These are phyloP conservation scores for Panagrolaimus sp. DNA, from an alignment of 1,140 invertebrate genomes.

Conservation along the genomic window DNA sequence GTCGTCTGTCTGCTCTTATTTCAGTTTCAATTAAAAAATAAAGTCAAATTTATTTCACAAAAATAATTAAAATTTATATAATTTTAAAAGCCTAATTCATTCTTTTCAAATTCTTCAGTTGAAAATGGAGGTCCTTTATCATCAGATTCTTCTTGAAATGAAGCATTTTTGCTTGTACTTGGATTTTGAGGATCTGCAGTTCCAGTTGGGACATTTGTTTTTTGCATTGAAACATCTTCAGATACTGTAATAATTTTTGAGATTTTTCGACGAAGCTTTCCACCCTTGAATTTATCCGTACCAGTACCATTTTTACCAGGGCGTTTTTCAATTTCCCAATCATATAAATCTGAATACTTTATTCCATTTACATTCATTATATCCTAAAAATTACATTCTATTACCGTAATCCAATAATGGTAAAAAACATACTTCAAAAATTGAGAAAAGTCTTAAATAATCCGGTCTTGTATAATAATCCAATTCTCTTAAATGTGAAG, in stretches of 20 bases:
- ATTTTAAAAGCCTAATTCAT: conserved; percentile 12
- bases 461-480: conserved; percentile 48
- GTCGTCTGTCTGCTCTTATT: too few relatives aligned
- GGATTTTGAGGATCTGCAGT: background rate
- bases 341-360: background rate
- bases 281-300: background rate
- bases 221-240: conserved; percentile 1
- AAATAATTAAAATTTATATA: too few relatives aligned
- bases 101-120: conserved; percentile 7
- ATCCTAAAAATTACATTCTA: background rate
- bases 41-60: too few relatives aligned
- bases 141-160: background rate
- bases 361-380: background rate
- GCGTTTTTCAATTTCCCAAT: conserved; percentile 7
- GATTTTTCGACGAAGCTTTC: background rate
- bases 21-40: too few relatives aligned
- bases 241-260: background rate
- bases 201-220: background rate
- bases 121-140: background rate
- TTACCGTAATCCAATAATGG: too few relatives aligned
- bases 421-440: conserved; percentile 30
- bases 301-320: background rate
- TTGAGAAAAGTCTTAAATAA: conserved; percentile 31
- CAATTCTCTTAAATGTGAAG: conserved; percentile 27
- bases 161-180: conserved; percentile 3